Evolutionary conservation across 2,113 vertebrate genomes (phyloP), one percentile per base, ranked within the genome.

Genomic region (Phalacrocorax carbo): DNA sequence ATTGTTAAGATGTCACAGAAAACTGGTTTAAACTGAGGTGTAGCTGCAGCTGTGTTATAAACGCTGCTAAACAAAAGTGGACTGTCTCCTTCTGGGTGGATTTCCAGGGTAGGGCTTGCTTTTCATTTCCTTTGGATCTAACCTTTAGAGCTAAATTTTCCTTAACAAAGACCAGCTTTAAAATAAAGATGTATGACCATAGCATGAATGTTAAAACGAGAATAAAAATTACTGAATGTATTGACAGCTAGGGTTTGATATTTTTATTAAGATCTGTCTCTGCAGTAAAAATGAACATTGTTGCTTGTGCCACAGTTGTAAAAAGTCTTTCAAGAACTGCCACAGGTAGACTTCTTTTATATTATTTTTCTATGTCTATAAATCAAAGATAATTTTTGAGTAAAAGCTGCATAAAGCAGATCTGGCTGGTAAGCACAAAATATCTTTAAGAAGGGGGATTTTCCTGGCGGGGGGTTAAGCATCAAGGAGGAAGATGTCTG

Each of bases 211-310:
- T 84, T 93, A 93, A 87, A 75, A 23, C 1, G 1, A 32, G 66
- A 48, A 65, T 76, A n/a, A 90, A 93, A 91, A 34, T 10, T 52
- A 42, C 73, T 60, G 61, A 19, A 48, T 4, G 2, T 46, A 81
- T 5, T 95, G 96, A 93, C 95, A 96, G 69, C 55, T 80, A 75
- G 72, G 22, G 80, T 85, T 82, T 18, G 84, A 36, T 55, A 7
- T n/a, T 94, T 96, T 95, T 94, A 94, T 95, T 62, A 52, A 76
- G 94, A 52, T 76, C 94, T 86, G 61, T 48, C 91, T 71, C 81
- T 69, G 70, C 57, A 48, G 65, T 86, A 82, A 82, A 94, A 88
- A 62, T 51, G 4, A 65, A 57, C 40, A 15, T 34, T 54, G 85
- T 21, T 49, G 66, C 75, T 86, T 16, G 2, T 32, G 70, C 70